Percentiles rank a stretch among this genome's conserved stretches.
phyloP scores from a whole-genome alignment of 2,888 invertebrate species.

The Octodonta nipae region DNA sequence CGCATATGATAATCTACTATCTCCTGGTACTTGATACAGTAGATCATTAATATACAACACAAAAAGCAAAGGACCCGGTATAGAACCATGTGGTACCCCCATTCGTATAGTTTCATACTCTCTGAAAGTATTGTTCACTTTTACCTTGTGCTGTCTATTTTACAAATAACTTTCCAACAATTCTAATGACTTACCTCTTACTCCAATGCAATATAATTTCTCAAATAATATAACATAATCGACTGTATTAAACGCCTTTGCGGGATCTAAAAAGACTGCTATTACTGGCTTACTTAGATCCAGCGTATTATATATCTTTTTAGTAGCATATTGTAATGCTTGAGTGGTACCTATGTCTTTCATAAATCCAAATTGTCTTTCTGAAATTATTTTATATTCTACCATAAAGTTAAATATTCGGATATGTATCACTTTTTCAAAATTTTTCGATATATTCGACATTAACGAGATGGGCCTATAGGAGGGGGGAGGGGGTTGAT shows the following conservation, averaged over 20 bases:
- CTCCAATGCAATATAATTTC: neutral
- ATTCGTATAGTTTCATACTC: neutral
- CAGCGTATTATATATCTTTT: neutral
- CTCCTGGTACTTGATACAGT: too few relatives aligned
- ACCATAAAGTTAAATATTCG: neutral
- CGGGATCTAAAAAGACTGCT: neutral
- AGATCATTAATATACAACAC: too few relatives aligned
- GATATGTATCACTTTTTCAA: neutral
- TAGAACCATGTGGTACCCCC: too few relatives aligned
- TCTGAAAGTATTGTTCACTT: neutral
- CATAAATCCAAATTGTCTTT: neutral
- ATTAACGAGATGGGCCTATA: too few relatives aligned
- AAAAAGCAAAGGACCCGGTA: too few relatives aligned
- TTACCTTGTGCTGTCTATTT: neutral
- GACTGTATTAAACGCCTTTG: neutral
- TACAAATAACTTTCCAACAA: neutral
- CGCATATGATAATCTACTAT: too few relatives aligned
- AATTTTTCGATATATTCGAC: too few relatives aligned
- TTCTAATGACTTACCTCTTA: neutral
- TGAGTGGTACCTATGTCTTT: neutral
- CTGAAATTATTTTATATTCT: neutral
- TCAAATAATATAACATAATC: neutral
- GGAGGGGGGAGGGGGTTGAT: too few relatives aligned
- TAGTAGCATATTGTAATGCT: neutral
- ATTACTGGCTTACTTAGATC: neutral